phyloP scores from a whole-genome alignment of 2,113 vertebrate genomes.

The Elachura formosa region DNA sequence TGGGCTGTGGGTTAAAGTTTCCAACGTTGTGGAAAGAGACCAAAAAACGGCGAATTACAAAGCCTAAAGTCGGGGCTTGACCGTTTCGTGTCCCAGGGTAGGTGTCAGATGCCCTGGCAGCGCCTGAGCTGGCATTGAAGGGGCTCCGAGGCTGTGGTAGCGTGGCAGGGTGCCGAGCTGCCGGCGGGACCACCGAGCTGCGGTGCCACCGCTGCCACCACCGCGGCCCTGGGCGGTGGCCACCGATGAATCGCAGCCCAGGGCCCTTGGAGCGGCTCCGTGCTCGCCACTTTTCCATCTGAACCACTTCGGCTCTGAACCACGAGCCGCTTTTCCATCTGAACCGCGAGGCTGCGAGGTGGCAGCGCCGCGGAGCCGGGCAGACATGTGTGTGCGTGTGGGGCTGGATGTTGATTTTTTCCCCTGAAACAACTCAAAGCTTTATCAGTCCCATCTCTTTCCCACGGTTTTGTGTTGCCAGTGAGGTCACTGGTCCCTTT shows the following conservation, averaged over 20 bases:
- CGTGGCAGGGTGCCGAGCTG: neutral
- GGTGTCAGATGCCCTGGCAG: neutral
- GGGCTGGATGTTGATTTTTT: slow-evolving; percentile 63
- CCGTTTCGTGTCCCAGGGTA: neutral
- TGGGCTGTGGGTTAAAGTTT: neutral
- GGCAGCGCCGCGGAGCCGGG: neutral
- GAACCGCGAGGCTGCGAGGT: neutral
- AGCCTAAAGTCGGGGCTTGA: neutral
- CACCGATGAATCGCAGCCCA: neutral
- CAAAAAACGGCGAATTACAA: neutral
- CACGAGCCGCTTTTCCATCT: neutral
- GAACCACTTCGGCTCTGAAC: no score
- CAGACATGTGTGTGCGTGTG: slow-evolving; percentile 60
- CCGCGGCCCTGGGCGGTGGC: accelerated
- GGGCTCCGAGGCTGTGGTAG: neutral
- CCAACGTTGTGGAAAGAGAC: neutral
- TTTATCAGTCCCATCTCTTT: slow-evolving; percentile 69
- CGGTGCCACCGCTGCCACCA: neutral
- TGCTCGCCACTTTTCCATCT: neutral
- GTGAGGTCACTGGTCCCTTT: slow-evolving; percentile 69
- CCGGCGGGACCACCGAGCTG: neutral
- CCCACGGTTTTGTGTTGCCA: slow-evolving; percentile 71
- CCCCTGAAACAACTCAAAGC: slow-evolving; percentile 65
- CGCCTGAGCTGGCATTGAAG: neutral
- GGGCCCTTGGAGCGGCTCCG: neutral